phyloP scores from a whole-genome alignment of 1,140 invertebrate genomes.

The Trypoxylus dichotomus region DNA sequence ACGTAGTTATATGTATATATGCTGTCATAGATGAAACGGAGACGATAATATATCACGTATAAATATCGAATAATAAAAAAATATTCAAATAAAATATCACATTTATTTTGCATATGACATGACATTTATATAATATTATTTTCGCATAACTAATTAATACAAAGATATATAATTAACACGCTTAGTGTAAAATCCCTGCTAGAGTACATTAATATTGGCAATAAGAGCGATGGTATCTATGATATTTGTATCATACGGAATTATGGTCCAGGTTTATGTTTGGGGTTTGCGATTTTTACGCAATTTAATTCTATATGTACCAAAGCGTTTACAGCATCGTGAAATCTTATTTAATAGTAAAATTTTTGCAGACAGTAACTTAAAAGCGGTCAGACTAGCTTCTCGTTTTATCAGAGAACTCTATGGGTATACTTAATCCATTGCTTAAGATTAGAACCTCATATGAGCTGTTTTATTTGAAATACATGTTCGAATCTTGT shows the following conservation, averaged over 20 bases:
- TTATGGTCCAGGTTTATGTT: too few relatives aligned
- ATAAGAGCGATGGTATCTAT: too few relatives aligned
- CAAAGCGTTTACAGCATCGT: neutral
- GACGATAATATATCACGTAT: too few relatives aligned
- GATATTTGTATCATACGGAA: too few relatives aligned
- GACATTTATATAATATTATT: conserved; percentile 15
- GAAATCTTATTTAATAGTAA: neutral
- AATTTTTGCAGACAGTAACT: neutral
- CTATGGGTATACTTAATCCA: too few relatives aligned
- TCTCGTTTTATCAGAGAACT: neutral
- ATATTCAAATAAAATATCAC: conserved; percentile 24
- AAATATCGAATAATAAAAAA: conserved; percentile 23
- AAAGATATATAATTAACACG: too few relatives aligned
- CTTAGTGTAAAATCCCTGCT: too few relatives aligned
- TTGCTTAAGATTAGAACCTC: neutral
- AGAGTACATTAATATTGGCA: too few relatives aligned
- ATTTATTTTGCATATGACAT: conserved; percentile 29
- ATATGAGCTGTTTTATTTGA: too few relatives aligned
- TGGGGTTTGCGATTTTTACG: too few relatives aligned
- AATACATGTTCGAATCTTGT: too few relatives aligned
- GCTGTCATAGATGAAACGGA: neutral
- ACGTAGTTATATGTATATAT: too few relatives aligned
- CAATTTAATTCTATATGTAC: neutral
- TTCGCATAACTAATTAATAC: neutral
- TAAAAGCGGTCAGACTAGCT: neutral